These are phyloP conservation scores for Leptobrachium ailaonicum DNA, from an alignment of 2,113 vertebrate species.

Conservation along the genomic window DNA sequence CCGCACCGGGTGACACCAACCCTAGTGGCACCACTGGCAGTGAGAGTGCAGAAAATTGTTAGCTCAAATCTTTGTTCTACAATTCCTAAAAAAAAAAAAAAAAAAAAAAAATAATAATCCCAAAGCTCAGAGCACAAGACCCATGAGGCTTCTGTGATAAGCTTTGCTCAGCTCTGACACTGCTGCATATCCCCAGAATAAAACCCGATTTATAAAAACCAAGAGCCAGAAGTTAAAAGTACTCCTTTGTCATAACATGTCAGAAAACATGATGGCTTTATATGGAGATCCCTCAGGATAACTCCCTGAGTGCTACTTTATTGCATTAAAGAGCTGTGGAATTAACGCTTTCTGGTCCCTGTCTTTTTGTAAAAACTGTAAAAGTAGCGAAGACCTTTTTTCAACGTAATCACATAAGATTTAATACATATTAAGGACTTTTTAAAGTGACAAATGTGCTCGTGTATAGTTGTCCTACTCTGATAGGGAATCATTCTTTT, in stretches of 20 bases:
- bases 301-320: not conserved
- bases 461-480: too few relatives aligned
- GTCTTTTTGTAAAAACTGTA: too few relatives aligned
- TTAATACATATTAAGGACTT: too few relatives aligned
- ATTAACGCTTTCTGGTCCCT: too few relatives aligned
- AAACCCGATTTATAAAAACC: conserved; percentile 4
- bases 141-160: conserved; percentile 12
- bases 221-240: conserved; percentile 16
- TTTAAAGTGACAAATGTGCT: too few relatives aligned
- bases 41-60: not conserved
- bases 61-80: not conserved
- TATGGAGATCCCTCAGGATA: not conserved
- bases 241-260: conserved; percentile 5
- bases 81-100: not conserved
- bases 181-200: conserved; percentile 14
- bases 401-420: too few relatives aligned
- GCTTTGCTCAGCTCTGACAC: conserved; percentile 4
- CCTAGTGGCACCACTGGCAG: too few relatives aligned
- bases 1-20: too few relatives aligned
- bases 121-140: conserved; percentile 13
- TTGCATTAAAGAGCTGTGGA: too few relatives aligned
- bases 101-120: too few relatives aligned
- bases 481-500: too few relatives aligned
- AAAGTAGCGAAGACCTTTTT: too few relatives aligned
- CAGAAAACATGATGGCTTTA: conserved; percentile 17